phyloP scores from a whole-genome alignment of 1,140 invertebrate genomes.

The Uloborus diversus region DNA sequence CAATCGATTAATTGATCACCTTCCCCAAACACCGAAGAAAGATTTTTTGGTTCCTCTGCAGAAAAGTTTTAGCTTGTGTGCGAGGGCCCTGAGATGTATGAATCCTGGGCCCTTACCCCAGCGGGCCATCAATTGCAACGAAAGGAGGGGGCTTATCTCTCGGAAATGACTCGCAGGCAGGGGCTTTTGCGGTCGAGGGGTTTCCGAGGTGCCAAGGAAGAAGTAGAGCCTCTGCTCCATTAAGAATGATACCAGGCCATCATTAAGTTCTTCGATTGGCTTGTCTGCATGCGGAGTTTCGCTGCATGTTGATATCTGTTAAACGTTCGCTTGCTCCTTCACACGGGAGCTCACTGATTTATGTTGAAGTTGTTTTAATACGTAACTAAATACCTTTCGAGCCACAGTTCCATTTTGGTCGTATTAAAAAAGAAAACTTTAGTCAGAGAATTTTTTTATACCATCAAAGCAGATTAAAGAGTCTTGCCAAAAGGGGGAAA shows the following conservation, averaged over 20 bases:
- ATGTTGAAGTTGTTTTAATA: too few species aligned
- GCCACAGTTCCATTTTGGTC: too few species aligned
- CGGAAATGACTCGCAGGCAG: constrained; percentile 53
- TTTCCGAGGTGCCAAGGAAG: constrained; percentile 33
- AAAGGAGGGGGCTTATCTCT: constrained; percentile 52
- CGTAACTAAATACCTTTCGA: too few species aligned
- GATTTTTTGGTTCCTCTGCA: constrained; percentile 30
- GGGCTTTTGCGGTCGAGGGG: constrained; percentile 54
- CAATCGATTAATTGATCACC: constrained; percentile 56
- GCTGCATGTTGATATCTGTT: background rate
- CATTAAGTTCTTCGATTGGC: constrained; percentile 21
- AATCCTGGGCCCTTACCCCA: constrained; percentile 50
- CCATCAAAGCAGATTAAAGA: too few species aligned
- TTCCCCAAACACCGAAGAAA: constrained; percentile 48
- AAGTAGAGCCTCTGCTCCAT: constrained; percentile 38
- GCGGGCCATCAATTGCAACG: constrained; percentile 49
- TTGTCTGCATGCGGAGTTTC: background rate
- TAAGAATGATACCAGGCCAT: constrained; percentile 37
- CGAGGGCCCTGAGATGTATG: constrained; percentile 39
- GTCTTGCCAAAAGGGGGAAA: too few species aligned
- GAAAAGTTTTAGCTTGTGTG: constrained; percentile 4
- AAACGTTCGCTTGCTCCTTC: too few species aligned
- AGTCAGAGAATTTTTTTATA: too few species aligned
- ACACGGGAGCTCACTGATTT: too few species aligned
- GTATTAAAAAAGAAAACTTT: too few species aligned